Percentiles rank a stretch among this genome's conserved stretches.
phyloP scores from a whole-genome alignment of 2,113 vertebrate genomes.

The Pituophis catenifer region DNA sequence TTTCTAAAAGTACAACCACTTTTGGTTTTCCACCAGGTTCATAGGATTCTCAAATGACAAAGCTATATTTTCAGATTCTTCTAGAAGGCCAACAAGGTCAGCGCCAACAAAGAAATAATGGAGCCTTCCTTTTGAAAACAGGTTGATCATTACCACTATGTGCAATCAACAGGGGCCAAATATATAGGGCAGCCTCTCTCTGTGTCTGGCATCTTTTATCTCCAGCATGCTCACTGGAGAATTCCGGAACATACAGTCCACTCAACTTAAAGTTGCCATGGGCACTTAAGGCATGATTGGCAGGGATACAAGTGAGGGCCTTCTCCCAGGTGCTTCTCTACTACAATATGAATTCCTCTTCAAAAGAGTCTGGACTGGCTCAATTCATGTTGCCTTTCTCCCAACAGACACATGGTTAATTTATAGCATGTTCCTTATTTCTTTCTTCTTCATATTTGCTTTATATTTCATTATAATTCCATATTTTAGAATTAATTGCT shows the following conservation, averaged over 20 bases:
- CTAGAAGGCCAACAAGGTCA: background rate
- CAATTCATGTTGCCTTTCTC: background rate
- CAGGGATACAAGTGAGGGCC: background rate
- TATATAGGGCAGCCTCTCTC: background rate
- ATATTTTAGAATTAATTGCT: background rate
- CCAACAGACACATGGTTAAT: background rate
- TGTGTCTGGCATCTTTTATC: background rate
- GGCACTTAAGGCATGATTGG: background rate
- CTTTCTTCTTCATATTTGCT: background rate
- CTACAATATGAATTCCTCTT: background rate
- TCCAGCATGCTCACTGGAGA: background rate
- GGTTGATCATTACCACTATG: background rate
- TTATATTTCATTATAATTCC: background rate
- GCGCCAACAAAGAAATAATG: background rate
- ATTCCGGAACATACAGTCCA: background rate
- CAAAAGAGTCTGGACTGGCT: background rate
- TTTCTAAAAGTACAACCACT: background rate
- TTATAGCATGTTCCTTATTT: background rate
- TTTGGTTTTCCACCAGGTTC: background rate
- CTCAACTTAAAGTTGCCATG: background rate
- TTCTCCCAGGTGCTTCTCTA: background rate
- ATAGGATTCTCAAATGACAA: background rate
- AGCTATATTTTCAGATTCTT: background rate
- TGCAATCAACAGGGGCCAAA: background rate
- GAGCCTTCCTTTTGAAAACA: background rate